Percentiles rank a stretch among this genome's conserved stretches.
Evolutionary conservation across 2,113 vertebrate genomes (phyloP).

Genomic region (Microtus montanus): DNA sequence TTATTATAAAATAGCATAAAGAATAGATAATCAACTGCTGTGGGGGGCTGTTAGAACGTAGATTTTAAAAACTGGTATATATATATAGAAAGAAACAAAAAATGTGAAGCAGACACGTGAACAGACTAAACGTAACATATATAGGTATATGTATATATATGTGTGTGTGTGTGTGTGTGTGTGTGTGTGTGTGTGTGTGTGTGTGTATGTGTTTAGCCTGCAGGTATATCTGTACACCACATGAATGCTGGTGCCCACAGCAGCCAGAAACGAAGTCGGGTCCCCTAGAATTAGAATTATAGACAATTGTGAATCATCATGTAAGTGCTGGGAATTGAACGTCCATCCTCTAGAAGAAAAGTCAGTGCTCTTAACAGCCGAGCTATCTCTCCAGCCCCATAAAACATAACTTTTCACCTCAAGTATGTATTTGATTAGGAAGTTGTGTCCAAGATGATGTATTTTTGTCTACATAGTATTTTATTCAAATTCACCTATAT

Average conservation of each 20-base stretch:
- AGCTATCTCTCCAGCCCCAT: neutral
- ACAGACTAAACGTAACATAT: too few species aligned
- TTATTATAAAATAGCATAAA: too few species aligned
- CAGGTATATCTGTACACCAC: neutral
- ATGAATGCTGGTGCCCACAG: neutral
- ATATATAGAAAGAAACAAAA: too few species aligned
- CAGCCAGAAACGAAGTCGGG: neutral
- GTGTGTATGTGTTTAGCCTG: neutral
- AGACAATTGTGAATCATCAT: neutral
- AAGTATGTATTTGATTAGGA: neutral
- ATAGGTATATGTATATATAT: too few species aligned
- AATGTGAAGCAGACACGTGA: too few species aligned
- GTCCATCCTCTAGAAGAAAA: neutral
- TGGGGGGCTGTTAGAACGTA: too few species aligned
- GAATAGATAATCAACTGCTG: too few species aligned
- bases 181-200: too few species aligned
- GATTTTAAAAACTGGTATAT: too few species aligned
- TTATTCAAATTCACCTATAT: neutral
- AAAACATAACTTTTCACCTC: neutral
- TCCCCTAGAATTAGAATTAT: neutral
- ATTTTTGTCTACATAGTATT: neutral
- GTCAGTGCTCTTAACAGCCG: neutral
- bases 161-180: fast-evolving
- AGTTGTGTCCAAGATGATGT: neutral
- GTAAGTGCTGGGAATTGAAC: neutral